Percentiles rank a stretch among this genome's conserved stretches.
These are phyloP conservation scores for Heliangelus exortis DNA, from an alignment of 2,797 vertebrate genomes.

Conservation along the genomic window DNA sequence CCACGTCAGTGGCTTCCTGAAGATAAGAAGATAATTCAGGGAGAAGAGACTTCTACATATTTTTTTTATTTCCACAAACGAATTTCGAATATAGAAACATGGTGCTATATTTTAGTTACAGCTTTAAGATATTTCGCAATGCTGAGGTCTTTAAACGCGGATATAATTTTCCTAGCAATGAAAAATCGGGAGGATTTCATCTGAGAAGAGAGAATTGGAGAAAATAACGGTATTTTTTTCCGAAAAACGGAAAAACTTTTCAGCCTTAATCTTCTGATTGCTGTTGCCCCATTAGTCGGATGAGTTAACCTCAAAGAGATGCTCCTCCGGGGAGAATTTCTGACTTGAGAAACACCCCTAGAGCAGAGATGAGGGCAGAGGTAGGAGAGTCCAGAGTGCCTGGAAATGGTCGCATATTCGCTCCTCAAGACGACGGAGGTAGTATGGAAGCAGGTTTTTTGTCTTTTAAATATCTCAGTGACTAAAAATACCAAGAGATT, in stretches of 20 bases:
- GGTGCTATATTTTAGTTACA: neutral
- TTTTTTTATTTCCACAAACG: neutral
- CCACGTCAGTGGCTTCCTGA: neutral
- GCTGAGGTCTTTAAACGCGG: neutral
- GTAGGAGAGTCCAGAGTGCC: neutral
- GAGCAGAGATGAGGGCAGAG: neutral
- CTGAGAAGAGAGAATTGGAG: neutral
- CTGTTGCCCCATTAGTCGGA: neutral
- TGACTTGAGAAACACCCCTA: neutral
- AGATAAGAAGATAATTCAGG: neutral
- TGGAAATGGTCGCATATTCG: neutral
- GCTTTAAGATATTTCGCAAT: neutral
- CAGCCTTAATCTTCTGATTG: neutral
- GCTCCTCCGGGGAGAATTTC: neutral
- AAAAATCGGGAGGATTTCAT: neutral
- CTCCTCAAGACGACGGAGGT: neutral
- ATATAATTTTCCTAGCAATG: neutral
- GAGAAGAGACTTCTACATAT: neutral
- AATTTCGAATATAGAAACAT: neutral
- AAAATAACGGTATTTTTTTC: neutral
- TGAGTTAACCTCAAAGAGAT: conserved; percentile 34
- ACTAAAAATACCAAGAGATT: neutral
- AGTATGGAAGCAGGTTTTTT: neutral
- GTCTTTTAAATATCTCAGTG: neutral
- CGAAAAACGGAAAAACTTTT: neutral